phyloP scores from a whole-genome alignment of 2,113 vertebrate genomes.

The Arvicanthis niloticus region DNA sequence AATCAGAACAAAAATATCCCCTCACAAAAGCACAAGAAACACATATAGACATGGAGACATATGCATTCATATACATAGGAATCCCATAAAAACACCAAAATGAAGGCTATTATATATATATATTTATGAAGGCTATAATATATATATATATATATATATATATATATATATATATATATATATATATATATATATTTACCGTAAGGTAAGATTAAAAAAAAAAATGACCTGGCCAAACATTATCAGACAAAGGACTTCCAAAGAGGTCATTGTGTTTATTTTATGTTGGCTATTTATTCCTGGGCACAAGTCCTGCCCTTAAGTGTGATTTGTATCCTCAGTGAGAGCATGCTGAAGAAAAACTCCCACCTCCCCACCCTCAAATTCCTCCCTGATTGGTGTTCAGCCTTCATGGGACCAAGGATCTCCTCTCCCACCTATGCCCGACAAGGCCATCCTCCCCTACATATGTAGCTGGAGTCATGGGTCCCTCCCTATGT shows the following conservation, averaged over 20 bases:
- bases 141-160: too few relatives aligned
- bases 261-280: neutral
- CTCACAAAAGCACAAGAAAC: neutral
- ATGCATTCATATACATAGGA: neutral
- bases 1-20: neutral
- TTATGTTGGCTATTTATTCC: neutral
- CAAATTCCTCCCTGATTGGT: too few relatives aligned
- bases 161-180: neutral
- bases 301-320: neutral
- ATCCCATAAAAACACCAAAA: neutral
- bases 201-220: neutral
- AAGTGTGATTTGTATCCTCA: neutral
- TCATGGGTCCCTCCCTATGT: too few relatives aligned
- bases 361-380: too few relatives aligned
- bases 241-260: neutral
- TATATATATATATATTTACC: neutral
- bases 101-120: neutral
- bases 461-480: too few relatives aligned
- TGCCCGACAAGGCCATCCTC: too few relatives aligned
- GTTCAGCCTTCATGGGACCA: too few relatives aligned
- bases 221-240: neutral
- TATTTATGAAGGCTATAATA: neutral
- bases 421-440: too few relatives aligned
- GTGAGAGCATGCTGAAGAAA: neutral
- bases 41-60: neutral